Conservation (phyloP, 2,113 vertebrate species). For the Geothlypis trichas region DNA sequence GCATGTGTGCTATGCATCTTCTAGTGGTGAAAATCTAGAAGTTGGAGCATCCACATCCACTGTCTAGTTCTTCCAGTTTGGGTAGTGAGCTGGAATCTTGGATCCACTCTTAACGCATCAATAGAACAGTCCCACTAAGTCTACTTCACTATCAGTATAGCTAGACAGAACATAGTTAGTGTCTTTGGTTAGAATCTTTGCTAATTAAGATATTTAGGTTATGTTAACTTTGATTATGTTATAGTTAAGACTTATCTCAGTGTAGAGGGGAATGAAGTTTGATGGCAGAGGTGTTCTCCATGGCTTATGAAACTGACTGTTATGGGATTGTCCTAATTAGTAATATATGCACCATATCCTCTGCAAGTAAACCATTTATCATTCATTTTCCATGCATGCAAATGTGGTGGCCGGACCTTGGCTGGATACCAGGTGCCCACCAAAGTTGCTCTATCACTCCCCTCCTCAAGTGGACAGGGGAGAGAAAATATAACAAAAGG, state of each 20-base stretch:
- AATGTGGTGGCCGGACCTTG: not conserved
- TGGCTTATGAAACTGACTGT: not conserved
- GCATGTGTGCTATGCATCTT: not conserved
- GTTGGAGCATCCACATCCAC: not conserved
- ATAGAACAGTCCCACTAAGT: not conserved
- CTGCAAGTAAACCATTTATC: not conserved
- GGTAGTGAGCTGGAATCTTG: not conserved
- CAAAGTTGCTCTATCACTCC: not conserved
- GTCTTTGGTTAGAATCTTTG: not conserved
- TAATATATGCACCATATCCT: not conserved
- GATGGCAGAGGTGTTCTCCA: not conserved
- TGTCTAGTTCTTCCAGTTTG: not conserved
- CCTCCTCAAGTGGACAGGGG: not conserved
- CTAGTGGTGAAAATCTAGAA: not conserved
- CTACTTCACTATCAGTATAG: not conserved
- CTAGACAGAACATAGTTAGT: not conserved
- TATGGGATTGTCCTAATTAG: not conserved
- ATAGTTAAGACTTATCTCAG: not conserved
- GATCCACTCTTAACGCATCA: not conserved
- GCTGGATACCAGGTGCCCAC: not conserved
- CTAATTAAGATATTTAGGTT: not conserved
- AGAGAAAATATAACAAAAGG: not conserved
- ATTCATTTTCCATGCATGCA: not conserved
- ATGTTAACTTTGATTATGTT: not conserved
- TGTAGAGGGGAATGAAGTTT: not conserved